Conservation (phyloP, 2,797 vertebrate species). For the Varecia variegata region DNA sequence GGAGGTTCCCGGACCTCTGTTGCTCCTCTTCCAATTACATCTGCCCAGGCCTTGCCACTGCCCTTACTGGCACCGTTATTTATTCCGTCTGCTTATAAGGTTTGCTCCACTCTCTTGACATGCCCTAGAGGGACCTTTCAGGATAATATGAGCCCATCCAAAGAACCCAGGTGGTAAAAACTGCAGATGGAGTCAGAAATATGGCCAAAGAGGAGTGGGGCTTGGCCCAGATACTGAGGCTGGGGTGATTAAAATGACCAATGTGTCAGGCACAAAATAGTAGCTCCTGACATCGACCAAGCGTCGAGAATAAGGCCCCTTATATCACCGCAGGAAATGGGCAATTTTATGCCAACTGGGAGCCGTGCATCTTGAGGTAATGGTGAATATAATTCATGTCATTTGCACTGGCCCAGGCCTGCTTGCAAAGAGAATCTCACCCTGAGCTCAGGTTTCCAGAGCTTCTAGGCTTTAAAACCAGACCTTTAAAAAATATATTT, state of each 20-base stretch:
- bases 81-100: background rate
- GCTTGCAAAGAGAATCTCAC: constrained; percentile 26
- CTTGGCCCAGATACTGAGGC: background rate
- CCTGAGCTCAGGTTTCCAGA: constrained; percentile 42
- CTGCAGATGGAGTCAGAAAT: background rate
- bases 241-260: constrained; percentile 18
- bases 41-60: accelerated
- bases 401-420: background rate
- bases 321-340: constrained; percentile 68
- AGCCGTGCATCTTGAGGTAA: constrained; percentile 62
- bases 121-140: background rate
- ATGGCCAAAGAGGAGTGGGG: background rate
- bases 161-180: background rate
- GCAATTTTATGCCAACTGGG: constrained; percentile 62
- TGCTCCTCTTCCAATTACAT: accelerated
- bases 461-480: background rate
- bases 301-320: background rate
- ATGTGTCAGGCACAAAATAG: background rate
- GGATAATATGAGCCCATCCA: background rate
- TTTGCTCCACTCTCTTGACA: background rate
- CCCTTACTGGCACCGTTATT: background rate
- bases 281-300: background rate
- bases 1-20: accelerated
- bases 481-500: constrained; percentile 41
- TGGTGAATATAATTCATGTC: constrained; percentile 67